Base-by-base conservation (phyloP, 2,888 invertebrate genomes). In the Plemyria rubiginata region DNA sequence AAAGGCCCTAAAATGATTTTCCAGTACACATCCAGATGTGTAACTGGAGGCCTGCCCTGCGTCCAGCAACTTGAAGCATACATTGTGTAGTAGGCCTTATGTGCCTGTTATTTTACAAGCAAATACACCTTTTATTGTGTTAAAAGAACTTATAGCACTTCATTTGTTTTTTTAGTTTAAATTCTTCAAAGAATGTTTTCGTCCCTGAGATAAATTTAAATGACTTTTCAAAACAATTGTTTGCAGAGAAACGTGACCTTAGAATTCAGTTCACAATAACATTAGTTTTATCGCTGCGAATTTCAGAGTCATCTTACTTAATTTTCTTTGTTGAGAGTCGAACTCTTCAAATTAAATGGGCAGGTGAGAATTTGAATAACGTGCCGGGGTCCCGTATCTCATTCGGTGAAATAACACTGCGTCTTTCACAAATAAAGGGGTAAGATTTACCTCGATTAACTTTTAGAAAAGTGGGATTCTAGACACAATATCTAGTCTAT, bases 231-330 rank as follows among this genome's bases (percentile, higher is more conserved):
- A 53, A 45, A 45, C 16, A 36, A 48, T 40, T 55, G 38, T 55
- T 38, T 55, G 48, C 54, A 52, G 40, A 15, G 43, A 50, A 41
- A 54, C 50, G 38, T 28, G n/a, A 40, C 40, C 12, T 22, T 40
- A 13, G 41, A 54, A 49, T 36, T 53, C 16, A n/a, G 32, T 22
- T 15, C 22, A 54, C 46, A 62, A 54, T 46, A 52, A 51, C 55
- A 55, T 55, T 64, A 53, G 45, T 50, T 51, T 58, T 54, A 45
- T 62, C 15, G 45, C 49, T 46, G 40, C 11, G 41, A 58, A 65
- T 45, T 60, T 60, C 62, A 67, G 56, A 59, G 62, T 70, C 66
- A 67, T 61, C 53, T 61, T 59, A 67, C 67, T 64, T 70, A 65
- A 67, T 66, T 70, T 64, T 55, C 58, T 65, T 68, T 65, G 66